Conservation (phyloP, 2,797 vertebrate genomes). For the Sternarchorhynchus goeldii region DNA sequence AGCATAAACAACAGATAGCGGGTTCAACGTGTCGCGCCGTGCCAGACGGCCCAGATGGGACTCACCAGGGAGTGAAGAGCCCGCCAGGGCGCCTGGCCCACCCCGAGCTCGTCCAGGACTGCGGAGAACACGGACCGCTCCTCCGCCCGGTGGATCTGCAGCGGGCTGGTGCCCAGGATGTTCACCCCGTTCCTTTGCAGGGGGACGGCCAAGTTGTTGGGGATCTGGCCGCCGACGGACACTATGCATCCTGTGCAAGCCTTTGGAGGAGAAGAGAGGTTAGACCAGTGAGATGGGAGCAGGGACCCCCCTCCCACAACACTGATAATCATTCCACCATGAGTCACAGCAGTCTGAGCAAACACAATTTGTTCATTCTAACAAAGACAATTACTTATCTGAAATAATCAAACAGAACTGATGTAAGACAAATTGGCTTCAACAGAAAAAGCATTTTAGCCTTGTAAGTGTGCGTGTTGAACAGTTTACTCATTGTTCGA, state of each 20-base stretch:
- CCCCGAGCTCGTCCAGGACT: conserved; percentile 84
- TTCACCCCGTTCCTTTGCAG: conserved; percentile 84
- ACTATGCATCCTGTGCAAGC: conserved; percentile 89
- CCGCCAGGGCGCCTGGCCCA: conserved; percentile 92
- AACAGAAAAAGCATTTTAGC: too few relatives aligned
- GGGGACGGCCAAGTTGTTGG: conserved; percentile 91
- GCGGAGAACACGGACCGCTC: conserved; percentile 90
- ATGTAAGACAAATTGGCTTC: background rate
- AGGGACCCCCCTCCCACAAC: too few relatives aligned
- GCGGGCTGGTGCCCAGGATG: conserved; percentile 88
- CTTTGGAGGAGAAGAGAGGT: conserved; percentile 63
- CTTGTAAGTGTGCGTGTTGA: too few relatives aligned
- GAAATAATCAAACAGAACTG: background rate
- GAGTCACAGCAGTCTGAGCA: too few relatives aligned
- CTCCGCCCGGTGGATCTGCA: conserved; percentile 89
- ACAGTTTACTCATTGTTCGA: too few relatives aligned
- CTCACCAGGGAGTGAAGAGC: conserved; percentile 87
- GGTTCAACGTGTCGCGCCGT: background rate
- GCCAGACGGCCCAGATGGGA: background rate
- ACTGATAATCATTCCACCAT: too few relatives aligned
- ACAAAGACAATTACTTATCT: background rate
- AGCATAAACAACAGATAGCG: background rate
- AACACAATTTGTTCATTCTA: too few relatives aligned
- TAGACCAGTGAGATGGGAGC: too few relatives aligned
- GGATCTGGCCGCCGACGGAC: conserved; percentile 95